These are phyloP conservation scores for Andrena praecox DNA, from an alignment of 2,888 invertebrate species.

Conservation along the genomic window DNA sequence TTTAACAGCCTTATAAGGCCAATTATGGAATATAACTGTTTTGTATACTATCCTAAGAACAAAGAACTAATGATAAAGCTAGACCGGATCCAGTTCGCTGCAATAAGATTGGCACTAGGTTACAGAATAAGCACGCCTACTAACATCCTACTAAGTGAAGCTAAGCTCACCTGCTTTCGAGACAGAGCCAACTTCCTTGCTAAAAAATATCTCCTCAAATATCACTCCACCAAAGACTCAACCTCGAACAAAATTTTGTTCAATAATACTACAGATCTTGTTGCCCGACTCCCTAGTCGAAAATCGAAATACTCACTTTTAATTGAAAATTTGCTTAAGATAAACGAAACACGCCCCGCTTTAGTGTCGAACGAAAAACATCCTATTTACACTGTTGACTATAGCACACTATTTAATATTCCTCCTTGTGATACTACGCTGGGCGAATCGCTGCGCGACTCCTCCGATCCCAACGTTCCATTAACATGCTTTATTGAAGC, in stretches of 20 bases:
- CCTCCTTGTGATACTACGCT: not conserved
- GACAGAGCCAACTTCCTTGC: not conserved
- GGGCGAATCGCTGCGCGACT: not conserved
- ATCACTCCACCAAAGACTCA: not conserved
- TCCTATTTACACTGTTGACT: not conserved
- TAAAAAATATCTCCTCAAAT: not conserved
- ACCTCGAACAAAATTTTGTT: not conserved
- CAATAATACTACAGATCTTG: not conserved
- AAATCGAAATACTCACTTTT: not conserved
- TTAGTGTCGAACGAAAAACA: not conserved
- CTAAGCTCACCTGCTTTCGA: not conserved
- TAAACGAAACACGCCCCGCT: no score
- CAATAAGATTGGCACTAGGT: slow-evolving; percentile 6
- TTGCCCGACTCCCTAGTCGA: not conserved
- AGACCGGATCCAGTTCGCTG: slow-evolving; percentile 6
- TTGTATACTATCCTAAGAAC: not conserved
- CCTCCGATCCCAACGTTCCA: not conserved
- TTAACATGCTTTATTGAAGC: not conserved
- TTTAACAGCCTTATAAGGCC: slow-evolving; percentile 1
- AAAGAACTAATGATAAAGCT: not conserved
- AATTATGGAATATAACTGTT: not conserved
- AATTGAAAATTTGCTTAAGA: not conserved
- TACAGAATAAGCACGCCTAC: slow-evolving; percentile 11
- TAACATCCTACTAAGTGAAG: not conserved
- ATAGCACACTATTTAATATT: not conserved